Evolutionary conservation across 2,888 invertebrate species (phyloP).

Genomic region (Lacanobia wlatinum): DNA sequence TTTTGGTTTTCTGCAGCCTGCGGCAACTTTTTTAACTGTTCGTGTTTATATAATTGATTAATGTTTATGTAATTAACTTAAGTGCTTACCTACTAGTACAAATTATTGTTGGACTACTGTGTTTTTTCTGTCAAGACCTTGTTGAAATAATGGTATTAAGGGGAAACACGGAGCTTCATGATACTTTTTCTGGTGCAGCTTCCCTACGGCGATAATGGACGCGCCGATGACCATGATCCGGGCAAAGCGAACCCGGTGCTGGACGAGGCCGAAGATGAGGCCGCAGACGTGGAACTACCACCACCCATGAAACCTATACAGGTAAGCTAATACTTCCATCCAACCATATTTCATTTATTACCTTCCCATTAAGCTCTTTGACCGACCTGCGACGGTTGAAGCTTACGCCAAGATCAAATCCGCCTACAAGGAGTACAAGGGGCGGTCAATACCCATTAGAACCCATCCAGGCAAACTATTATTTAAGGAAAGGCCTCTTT

Average conservation of each 20-base stretch:
- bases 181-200: constrained; percentile 68
- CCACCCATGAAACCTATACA: constrained; percentile 99
- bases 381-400: background rate
- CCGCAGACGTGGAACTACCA: constrained; percentile 95
- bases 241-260: constrained; percentile 82
- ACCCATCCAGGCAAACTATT: constrained; percentile 8
- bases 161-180: background rate
- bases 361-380: constrained; percentile 7
- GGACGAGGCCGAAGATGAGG: constrained; percentile 95
- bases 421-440: background rate
- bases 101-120: background rate
- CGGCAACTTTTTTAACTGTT: background rate
- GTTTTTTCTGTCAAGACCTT: background rate
- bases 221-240: constrained; percentile 80
- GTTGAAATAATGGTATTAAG: background rate
- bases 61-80: background rate
- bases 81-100: background rate
- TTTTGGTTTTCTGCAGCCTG: background rate
- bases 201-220: constrained; percentile 77
- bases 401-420: constrained; percentile 2
- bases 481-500: constrained; percentile 14
- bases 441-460: constrained; percentile 3
- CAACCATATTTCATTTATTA: background rate
- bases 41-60: constrained; percentile 5
- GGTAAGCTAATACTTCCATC: constrained; percentile 83